Percentiles rank a stretch among this genome's conserved stretches.
Evolutionary conservation across 2,888 invertebrate species (phyloP).

Genomic region (Leptopilina drosophilae): DNA sequence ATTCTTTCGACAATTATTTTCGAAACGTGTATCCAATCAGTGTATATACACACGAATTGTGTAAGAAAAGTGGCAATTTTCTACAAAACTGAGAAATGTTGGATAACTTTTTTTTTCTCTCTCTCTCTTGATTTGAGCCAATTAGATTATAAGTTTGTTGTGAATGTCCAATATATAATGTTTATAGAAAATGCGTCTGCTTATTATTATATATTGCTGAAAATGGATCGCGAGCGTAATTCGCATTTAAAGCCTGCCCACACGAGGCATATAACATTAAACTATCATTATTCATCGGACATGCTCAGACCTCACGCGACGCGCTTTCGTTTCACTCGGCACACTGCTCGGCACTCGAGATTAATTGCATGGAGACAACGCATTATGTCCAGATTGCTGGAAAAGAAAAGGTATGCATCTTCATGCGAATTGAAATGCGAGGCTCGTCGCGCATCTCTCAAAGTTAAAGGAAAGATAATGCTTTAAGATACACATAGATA

Average conservation of each 20-base stretch:
- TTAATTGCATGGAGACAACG: slow-evolving; percentile 52
- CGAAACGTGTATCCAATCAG: no score
- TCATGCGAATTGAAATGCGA: slow-evolving; percentile 40
- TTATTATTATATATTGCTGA: slow-evolving; percentile 47
- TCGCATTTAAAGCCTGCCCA: slow-evolving; percentile 57
- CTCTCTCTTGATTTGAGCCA: background rate
- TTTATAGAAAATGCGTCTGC: slow-evolving; percentile 28
- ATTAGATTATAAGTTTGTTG: background rate
- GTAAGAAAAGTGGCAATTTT: slow-evolving; percentile 33
- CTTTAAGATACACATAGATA: background rate
- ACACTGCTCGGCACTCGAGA: slow-evolving; percentile 42
- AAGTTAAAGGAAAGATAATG: slow-evolving; percentile 15
- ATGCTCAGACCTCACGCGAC: slow-evolving; percentile 60
- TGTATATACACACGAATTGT: background rate
- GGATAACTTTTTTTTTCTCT: background rate
- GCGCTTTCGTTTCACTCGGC: slow-evolving; percentile 56
- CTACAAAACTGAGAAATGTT: background rate
- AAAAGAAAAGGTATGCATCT: slow-evolving; percentile 33
- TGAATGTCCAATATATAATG: background rate
- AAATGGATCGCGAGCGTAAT: slow-evolving; percentile 57
- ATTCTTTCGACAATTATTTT: no score
- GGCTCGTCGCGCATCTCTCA: slow-evolving; percentile 33
- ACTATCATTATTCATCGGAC: slow-evolving; percentile 60
- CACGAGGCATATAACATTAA: slow-evolving; percentile 54
- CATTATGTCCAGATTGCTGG: slow-evolving; percentile 40